Base-by-base conservation (phyloP, 2,113 vertebrate genomes). In the Chamaetylas fuelleborni region DNA sequence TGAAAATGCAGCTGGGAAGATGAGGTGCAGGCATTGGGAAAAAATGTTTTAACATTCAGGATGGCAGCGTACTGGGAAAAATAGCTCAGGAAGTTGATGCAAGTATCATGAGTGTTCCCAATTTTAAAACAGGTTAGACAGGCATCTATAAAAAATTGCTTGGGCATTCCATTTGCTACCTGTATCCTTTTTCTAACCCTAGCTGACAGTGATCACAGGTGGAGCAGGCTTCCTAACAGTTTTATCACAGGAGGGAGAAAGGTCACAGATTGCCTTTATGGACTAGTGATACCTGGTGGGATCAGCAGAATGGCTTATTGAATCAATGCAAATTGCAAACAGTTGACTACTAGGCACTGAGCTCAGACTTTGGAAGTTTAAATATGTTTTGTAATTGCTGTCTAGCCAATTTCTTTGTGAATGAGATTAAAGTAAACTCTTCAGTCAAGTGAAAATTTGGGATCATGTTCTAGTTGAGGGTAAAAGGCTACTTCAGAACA, bases 311-410 rank as follows among this genome's bases (percentile, higher is more conserved):
- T 61, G 29, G 31, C 26, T 45, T 69, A 19, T 20, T 88, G 81
- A 83, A 54, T 86, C 58, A 80, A 8, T 79, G 43, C 24, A 94
- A 56, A 76, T 64, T 42, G 11, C 18, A 61, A 45, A 28, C 3
- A 2, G 2, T 23, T 78, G 34, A 64, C 1, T 3, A 8, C 38
- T 69, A 5, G 4, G 1, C 25, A 9, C 56, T 64, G 38, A 64
- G 48, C 40, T 78, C 43, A 53, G n/a, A 54, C 43, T 90, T 85
- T 3, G 13, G 45, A 94, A 85, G 31, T 26, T 69, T 88, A 76
- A 92, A 51, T 62, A 33, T 12, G 10, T 61, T 72, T 72, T 56
- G 25, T 51, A 18, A 36, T 65, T 48, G 31, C 24, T 92, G 19
- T 38, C 57, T 48, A 54, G 61, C n/a, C 29, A 22, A 7, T 80